These are phyloP conservation scores for Atethmia centrago DNA, from an alignment of 2,888 invertebrate genomes.

Conservation along the genomic window DNA sequence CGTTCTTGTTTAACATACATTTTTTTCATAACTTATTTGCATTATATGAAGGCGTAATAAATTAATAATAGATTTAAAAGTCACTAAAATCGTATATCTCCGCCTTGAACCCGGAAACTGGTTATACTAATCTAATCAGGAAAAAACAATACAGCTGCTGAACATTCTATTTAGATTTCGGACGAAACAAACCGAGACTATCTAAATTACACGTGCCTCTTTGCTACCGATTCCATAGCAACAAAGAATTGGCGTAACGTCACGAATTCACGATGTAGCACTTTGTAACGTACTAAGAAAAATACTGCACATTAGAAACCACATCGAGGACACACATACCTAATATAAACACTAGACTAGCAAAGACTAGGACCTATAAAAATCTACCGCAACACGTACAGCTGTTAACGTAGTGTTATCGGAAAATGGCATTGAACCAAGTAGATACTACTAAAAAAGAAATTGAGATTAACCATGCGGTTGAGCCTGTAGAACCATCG, in stretches of 20 bases:
- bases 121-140: not conserved
- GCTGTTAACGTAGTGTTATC: slow-evolving; percentile 16
- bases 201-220: not conserved
- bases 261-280: not conserved
- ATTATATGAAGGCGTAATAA: no score
- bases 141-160: not conserved
- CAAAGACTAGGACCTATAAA: not conserved
- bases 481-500: not conserved
- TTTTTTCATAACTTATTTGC: no score
- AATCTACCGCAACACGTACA: not conserved
- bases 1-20: no score
- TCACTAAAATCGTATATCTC: no score
- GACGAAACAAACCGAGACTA: not conserved
- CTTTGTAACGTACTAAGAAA: not conserved
- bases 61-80: no score
- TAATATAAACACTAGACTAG: not conserved
- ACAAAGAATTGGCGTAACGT: not conserved
- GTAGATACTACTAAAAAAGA: not conserved
- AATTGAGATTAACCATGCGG: not conserved
- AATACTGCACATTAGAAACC: not conserved
- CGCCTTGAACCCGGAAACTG: not conserved
- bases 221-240: slow-evolving; percentile 3
- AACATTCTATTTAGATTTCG: not conserved
- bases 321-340: no score
- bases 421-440: slow-evolving; percentile 16